Base-by-base conservation (phyloP, 2,113 vertebrate species). In the Pelvicachromis taeniatus region DNA sequence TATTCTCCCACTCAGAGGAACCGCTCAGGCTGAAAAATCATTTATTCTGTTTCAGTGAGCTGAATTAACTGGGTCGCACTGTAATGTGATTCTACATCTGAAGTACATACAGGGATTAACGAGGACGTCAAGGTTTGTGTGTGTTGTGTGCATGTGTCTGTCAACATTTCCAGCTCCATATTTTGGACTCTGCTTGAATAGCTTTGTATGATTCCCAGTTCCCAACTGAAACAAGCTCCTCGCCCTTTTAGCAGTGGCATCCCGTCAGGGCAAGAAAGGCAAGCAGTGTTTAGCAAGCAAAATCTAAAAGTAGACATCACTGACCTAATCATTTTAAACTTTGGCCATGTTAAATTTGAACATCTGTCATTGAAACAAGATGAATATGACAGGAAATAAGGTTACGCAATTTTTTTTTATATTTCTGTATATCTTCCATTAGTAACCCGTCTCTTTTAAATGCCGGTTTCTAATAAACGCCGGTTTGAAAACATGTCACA, bases 11-110 rank as follows among this genome's bases (percentile, higher is more conserved):
- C 68, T 65, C 55, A 50, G 42, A 40, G 75, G 17, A 56, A 31
- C 58, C 52, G 19, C 58, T 54, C 50, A 54, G 65, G 58, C 53
- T 29, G 87, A 85, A 79, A 80, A 78, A 14, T 4, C 2, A 29
- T 52, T 77, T 31, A 55, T 75, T 55, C 17, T 31, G 19, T 77
- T 19, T 61, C 42, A 55, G 42, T 14, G 50, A 21, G 4, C 21
- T 8, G 29, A 31, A 26, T 53, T 9, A 68, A 68, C 31, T 23
- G 7, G 14, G 45, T 0, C 45, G 35, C 6, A 6, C 3, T 45
- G 65, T 48, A 33, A 54, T 21, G 9, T 29, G 17, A 45, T 81
- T 1, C 14, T 54, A 13, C 59, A 42, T 48, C 48, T 77, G 48
- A 77, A 53, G 0, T 77, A 21, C 7, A 54, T 13, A 53, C 48